Conservation (phyloP, 1,140 invertebrate species). For the Leptopilina clavipes region DNA sequence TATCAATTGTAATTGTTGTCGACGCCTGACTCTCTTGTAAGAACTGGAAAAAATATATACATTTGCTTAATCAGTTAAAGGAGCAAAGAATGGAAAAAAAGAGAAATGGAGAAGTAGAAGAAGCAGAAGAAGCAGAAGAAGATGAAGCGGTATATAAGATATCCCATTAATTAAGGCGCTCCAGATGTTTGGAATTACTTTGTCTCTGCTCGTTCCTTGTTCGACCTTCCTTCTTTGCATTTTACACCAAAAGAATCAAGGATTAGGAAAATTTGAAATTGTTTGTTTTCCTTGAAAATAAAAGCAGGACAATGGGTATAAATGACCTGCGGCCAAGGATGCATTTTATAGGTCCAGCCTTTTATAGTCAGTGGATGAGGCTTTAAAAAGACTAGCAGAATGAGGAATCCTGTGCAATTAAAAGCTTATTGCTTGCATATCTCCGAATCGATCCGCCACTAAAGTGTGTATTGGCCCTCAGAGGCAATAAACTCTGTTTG, state of each 20-base stretch:
- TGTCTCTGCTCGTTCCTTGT: constrained; percentile 59
- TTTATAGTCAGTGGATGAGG: constrained; percentile 71
- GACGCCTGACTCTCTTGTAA: constrained; percentile 46
- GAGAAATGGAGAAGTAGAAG: constrained; percentile 60
- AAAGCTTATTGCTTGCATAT: constrained; percentile 75
- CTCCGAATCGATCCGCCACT: constrained; percentile 74
- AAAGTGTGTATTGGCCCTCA: constrained; percentile 70
- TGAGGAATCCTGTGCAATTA: constrained; percentile 76
- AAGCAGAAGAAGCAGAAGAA: too few relatives aligned
- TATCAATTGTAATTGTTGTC: constrained; percentile 62
- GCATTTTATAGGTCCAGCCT: constrained; percentile 75
- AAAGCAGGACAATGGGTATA: constrained; percentile 39
- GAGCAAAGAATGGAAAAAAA: constrained; percentile 60
- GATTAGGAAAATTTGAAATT: too few relatives aligned
- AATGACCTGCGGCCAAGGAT: constrained; percentile 70
- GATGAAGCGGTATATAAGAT: constrained; percentile 64
- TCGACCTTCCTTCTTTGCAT: constrained; percentile 56
- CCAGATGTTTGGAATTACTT: constrained; percentile 73
- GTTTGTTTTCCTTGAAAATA: too few relatives aligned
- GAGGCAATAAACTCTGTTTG: constrained; percentile 66
- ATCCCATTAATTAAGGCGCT: constrained; percentile 72
- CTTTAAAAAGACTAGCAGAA: constrained; percentile 68
- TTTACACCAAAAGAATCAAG: constrained; percentile 57
- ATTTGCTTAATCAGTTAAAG: constrained; percentile 67
- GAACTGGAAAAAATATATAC: constrained; percentile 61